These are phyloP conservation scores for Nothobranchius kuhntae DNA, from an alignment of 2,113 vertebrate species.

Conservation along the genomic window DNA sequence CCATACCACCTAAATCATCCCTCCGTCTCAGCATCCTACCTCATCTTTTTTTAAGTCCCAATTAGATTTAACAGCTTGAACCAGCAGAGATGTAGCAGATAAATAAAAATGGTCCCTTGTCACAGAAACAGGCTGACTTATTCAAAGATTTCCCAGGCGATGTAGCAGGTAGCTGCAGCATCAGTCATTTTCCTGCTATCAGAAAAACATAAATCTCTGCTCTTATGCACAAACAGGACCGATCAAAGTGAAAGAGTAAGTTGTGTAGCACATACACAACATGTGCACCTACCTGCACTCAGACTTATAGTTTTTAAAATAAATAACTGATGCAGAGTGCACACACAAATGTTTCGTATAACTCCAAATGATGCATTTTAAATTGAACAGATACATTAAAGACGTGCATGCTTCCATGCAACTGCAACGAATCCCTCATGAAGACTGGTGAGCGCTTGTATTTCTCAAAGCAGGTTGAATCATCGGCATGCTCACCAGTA, in stretches of 20 bases:
- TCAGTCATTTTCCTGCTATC: conserved; percentile 21
- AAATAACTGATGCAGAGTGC: conserved; percentile 3
- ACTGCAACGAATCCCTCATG: not conserved
- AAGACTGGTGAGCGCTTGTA: not conserved
- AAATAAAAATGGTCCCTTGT: conserved; percentile 25
- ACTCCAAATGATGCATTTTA: too few relatives aligned
- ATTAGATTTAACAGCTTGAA: conserved; percentile 44
- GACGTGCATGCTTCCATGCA: not conserved
- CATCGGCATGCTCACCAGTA: conserved; percentile 16
- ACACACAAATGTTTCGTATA: not conserved
- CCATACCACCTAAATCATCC: conserved; percentile 8
- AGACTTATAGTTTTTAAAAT: too few relatives aligned
- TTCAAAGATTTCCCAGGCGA: conserved; percentile 18
- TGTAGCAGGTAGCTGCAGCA: conserved; percentile 29
- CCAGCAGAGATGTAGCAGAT: conserved; percentile 15
- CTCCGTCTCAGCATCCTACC: conserved; percentile 24
- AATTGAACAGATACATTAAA: not conserved
- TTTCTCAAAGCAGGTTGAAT: conserved; percentile 11
- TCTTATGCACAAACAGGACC: not conserved
- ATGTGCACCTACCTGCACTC: not conserved
- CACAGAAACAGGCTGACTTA: conserved; percentile 14
- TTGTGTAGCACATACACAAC: not conserved
- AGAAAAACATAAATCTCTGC: not conserved
- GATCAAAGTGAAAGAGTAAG: not conserved
- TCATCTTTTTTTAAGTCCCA: conserved; percentile 19